phyloP scores from a whole-genome alignment of 2,888 invertebrate species.

The Rhagonycha lutea region DNA sequence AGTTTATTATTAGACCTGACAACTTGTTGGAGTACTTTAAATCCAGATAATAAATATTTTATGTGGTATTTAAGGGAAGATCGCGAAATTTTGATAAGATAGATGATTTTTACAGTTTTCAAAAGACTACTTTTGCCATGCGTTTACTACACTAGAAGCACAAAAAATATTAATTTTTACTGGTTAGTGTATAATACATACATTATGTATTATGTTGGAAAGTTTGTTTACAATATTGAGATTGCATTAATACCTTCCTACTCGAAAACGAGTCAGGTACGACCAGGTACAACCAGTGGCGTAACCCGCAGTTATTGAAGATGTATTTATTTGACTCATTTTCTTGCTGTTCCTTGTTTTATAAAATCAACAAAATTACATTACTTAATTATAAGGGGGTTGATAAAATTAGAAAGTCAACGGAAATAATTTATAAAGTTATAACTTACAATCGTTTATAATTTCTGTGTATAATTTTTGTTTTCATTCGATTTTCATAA shows the following conservation, averaged over 20 bases:
- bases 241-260: neutral
- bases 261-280: no score
- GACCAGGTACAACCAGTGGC: no score
- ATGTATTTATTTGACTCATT: no score
- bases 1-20: neutral
- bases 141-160: neutral
- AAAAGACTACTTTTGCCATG: neutral
- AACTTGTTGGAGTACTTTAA: neutral
- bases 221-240: neutral
- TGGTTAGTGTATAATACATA: neutral
- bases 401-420: no score
- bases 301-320: no score
- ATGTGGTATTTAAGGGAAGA: neutral
- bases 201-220: neutral
- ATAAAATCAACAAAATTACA: no score
- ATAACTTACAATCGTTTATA: no score
- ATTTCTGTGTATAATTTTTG: no score
- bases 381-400: no score
- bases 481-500: no score
- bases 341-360: no score
- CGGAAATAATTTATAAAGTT: no score
- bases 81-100: neutral
- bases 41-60: neutral
- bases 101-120: slow-evolving; percentile 2
- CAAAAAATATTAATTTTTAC: neutral